Evolutionary conservation across 2,113 vertebrate species (phyloP), one percentile per base, ranked within the genome.

Genomic region (Zosterops hypoxanthus): DNA sequence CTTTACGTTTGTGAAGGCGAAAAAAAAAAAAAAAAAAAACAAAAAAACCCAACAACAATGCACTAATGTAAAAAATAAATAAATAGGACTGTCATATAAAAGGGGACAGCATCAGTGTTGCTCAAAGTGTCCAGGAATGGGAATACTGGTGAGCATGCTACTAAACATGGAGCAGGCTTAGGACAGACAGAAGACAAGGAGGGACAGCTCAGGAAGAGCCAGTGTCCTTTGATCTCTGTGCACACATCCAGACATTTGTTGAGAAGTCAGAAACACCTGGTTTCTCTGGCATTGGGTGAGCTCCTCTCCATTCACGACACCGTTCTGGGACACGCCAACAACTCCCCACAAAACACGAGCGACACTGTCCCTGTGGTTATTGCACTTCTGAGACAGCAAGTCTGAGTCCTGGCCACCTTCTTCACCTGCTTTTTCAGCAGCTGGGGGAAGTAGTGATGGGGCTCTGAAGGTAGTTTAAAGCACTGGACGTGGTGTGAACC

Each of bases 391-490:
- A 97, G 88, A 91, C 77, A 88, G 91, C 56, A 96, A 94, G 78
- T 86, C 39, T 23, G 86, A 83, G 76, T 69, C 70, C 78, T 63
- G 89, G 77, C 64, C 36, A 44, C 47, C 2, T 34, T 65, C 82
- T 82, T 49, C 94, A 75, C 3, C 44, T 2, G 26, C 90, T 49
- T 79, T 75, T 60, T 99, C 98, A 99, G 98, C 99, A 99, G 98
- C 99, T 99, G 2, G 99, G 99, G 31, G 99, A 99, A 60, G 99
- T 99, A 57, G 99, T 99, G 96, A 99, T 99, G 93, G 99, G 99
- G 86, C 99, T 99, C 97, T 99, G 98, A 59, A 99, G 99, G 97
- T 99, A 99, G 88, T 97, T 98, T 36, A 99, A 97, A 56, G 99
- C 99, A 65, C 97, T 98, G 79, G 98, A 98, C 0, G 98, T 96